Evolutionary conservation across 30 jellyfish, hydroid and myxozoan genomes (phyloP), one percentile per base, ranked within the genome.

Genomic region (Cassiopea andromeda): DNA sequence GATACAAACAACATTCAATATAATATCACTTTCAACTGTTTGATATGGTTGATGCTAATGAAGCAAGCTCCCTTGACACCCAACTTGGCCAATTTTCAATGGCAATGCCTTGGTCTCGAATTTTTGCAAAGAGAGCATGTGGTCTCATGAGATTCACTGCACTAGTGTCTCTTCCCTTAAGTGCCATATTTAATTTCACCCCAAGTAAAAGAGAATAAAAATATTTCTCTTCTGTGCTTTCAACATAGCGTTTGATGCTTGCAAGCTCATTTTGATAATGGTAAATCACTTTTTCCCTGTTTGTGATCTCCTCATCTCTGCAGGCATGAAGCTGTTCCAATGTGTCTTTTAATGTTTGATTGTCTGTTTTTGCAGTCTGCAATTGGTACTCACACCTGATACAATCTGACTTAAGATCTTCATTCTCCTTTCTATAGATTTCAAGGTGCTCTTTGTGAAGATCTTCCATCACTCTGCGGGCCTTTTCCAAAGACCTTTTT

Each of bases 71-170:
- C 72, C 95, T 79, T 73, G 97, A 92, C 12, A 92, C 80, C 97
- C 97, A 92, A 50, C 97, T 86, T 46, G 97, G 97, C 97, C 97
- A 92, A 73, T 92, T 87, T 49, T 92, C 95, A 43, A 92, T 74
- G 19, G 92, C 47, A 79, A 92, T 92, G 12, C 97, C 97, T 46
- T 92, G 89, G 61, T 86, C 88, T 48, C 92, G 73, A 50, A 92
- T 90, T 64, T 75, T 85, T 0, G 85, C 83, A 86, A 92, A 92
- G 87, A 94, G 92, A 14, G 64, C 6, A 7, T 70, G 93, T 38
- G 97, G 97, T 83, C 84, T 84, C 89, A 84, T 49, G 70, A 27
- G 89, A 87, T 83, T 87, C 44, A 78, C 91, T 66, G 74, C 88
- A 66, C 58, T 90, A 47, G 77, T 75, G 18, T 83, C 86, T 64